A percentile compares a stretch with the other conserved stretches of the same genome.
Evolutionary conservation across 2,797 vertebrate genomes (phyloP).

Genomic region (Tamandua tetradactyla): DNA sequence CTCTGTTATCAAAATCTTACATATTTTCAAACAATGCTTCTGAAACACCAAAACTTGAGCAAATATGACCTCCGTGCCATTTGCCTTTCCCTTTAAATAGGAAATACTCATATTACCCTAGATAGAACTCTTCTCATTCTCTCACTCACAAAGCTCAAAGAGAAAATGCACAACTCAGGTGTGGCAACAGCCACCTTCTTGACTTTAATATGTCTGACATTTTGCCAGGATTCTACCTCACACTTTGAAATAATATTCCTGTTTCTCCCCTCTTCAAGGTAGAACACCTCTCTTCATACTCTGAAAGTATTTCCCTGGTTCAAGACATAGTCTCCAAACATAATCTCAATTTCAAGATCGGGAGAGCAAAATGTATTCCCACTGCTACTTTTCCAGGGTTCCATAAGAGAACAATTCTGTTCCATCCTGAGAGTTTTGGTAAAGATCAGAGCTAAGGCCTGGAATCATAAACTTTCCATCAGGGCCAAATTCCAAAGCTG

Average conservation of each 20-base stretch:
- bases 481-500: slow-evolving; percentile 7
- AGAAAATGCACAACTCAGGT: background rate
- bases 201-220: background rate
- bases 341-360: slow-evolving; percentile 18
- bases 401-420: background rate
- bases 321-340: background rate
- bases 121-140: background rate
- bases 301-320: background rate
- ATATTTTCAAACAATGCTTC: background rate
- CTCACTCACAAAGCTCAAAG: background rate
- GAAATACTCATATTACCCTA: background rate
- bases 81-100: background rate
- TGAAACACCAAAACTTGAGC: background rate
- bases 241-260: background rate
- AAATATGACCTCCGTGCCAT: background rate
- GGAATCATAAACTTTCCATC: background rate
- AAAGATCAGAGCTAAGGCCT: slow-evolving; percentile 9
- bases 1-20: background rate
- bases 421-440: background rate
- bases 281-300: background rate
- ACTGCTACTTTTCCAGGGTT: background rate
- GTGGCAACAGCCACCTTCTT: background rate
- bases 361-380: background rate
- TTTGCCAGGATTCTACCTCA: background rate
- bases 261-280: background rate